Percentiles rank a stretch among this genome's conserved stretches.
phyloP scores from a whole-genome alignment of 2,888 invertebrate genomes.

The Bombylius discolor region DNA sequence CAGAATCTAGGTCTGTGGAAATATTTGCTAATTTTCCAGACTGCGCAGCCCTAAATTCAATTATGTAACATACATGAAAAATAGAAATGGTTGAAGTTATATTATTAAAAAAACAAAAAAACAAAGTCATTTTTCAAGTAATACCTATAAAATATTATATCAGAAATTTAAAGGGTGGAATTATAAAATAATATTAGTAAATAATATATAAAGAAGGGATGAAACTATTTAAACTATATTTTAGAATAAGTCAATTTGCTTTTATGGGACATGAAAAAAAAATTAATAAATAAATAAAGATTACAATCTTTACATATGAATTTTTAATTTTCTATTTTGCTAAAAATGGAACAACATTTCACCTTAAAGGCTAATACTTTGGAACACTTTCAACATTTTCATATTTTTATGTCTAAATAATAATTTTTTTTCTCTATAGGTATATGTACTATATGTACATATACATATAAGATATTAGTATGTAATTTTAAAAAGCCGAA shows the following conservation, averaged over 20 bases:
- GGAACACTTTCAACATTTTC: background rate
- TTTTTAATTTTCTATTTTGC: background rate
- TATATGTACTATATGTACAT: background rate
- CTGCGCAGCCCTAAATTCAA: background rate
- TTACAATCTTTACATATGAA: background rate
- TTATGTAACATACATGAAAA: background rate
- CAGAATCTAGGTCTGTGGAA: background rate
- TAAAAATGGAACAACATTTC: background rate
- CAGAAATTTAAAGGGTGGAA: too few species aligned
- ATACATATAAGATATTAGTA: too few species aligned
- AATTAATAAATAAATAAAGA: background rate
- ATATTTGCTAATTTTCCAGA: background rate
- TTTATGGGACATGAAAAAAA: too few species aligned
- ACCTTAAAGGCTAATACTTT: background rate
- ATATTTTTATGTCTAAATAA: background rate
- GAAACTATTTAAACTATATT: too few species aligned
- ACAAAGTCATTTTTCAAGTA: too few species aligned
- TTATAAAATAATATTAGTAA: too few species aligned
- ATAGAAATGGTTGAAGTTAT: background rate
- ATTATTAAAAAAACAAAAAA: too few species aligned
- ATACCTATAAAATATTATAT: too few species aligned
- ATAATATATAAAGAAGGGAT: too few species aligned
- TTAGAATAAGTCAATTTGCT: too few species aligned
- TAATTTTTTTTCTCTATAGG: background rate
- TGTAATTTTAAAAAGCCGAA: background rate